Evolutionary conservation across 2,113 vertebrate genomes (phyloP).

Genomic region (Microcebus jonahi): DNA sequence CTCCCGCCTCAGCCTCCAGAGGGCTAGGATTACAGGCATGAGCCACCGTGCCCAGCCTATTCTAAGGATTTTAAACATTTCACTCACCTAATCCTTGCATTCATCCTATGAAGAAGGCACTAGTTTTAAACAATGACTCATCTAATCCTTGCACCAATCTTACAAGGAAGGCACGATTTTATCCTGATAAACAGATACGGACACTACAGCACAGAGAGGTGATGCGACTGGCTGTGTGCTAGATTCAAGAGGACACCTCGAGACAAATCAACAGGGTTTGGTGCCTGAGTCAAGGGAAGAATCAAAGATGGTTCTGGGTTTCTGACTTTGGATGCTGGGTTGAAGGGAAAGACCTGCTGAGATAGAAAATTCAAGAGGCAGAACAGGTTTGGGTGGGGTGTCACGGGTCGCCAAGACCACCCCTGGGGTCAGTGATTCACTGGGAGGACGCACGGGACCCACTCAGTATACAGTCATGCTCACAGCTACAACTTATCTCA

Average conservation of each 20-base stretch:
- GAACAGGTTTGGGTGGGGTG: background rate
- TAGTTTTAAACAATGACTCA: background rate
- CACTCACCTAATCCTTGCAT: background rate
- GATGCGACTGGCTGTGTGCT: fast-evolving
- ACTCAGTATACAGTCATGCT: fast-evolving
- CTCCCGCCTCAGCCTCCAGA: no score
- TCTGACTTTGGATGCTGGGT: background rate
- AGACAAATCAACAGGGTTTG: background rate
- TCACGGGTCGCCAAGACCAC: fast-evolving
- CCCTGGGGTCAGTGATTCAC: background rate
- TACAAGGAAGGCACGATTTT: background rate
- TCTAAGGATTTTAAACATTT: background rate
- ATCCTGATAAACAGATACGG: no score
- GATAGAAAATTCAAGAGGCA: background rate
- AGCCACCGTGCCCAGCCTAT: no score
- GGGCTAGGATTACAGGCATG: no score
- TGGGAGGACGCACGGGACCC: background rate
- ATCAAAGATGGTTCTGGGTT: background rate
- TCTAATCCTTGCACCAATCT: background rate
- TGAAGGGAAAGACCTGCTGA: background rate
- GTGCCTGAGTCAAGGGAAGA: background rate
- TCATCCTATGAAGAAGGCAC: background rate
- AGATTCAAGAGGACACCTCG: background rate
- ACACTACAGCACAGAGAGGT: background rate
- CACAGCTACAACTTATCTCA: background rate